Base-by-base conservation (phyloP, 2,113 vertebrate species). In the Perca fluviatilis region DNA sequence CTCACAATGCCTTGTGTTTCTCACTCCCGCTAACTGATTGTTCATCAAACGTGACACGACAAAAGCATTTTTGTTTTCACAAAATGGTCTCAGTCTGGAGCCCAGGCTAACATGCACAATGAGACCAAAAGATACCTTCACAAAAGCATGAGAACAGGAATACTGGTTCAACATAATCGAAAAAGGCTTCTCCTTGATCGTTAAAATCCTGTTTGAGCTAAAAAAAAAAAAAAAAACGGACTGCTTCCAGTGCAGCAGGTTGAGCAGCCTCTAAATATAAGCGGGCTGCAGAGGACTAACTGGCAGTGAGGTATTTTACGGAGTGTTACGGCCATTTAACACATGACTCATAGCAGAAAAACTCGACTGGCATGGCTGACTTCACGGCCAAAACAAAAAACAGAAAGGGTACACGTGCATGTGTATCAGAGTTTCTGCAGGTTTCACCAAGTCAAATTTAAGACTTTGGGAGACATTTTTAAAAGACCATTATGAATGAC, bases 161-260 rank as follows among this genome's bases (percentile, higher is more conserved):
- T 19, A 19, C 25, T 5, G 23, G 23, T 11, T 49, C 43, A 27
- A 6, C 23, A 66, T 14, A 15, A 46, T 40, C 21, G 18, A 18
- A 40, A 25, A 64, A 8, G 3, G 25, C 14, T 19, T 19, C 64
- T 50, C 33, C 30, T 18, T 65, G n/a, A 43, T 15, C 19, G 15
- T 67, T 3, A 68, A 68, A 49, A 15, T 49, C 5, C n/a, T 4
- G 43, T 25, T 16, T 9, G 43, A 47, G n/a, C 63, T 47, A 19
- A 11, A 63, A 12, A 63, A 40, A 1, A 43, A 23, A 3, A 33
- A 33, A 5, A 33, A 33, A 33, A 33, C 63, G 15, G 46, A 6
- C 33, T 61, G 57, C 13, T 69, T 83, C 62, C 54, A 81, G 84
- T n/a, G 46, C 65, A 85, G 71, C 84, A 79, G 79, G 86, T 83